Base-by-base conservation (phyloP, 2,113 vertebrate genomes). In the Cariama cristata region DNA sequence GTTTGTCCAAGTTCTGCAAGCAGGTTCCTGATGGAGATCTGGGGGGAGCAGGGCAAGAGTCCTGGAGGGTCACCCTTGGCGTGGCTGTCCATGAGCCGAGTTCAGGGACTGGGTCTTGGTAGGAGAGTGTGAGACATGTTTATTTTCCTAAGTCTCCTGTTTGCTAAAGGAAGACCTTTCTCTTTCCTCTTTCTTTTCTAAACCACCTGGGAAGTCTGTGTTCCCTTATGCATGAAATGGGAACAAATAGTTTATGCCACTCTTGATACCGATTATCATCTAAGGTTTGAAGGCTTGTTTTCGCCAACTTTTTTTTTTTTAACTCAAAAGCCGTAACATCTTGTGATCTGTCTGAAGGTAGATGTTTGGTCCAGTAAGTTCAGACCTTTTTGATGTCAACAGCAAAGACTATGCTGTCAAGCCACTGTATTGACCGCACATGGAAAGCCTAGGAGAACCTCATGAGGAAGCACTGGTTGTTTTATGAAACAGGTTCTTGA, bases 391-490 rank as follows among this genome's bases (percentile, higher is more conserved):
- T 64, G 8, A n/a, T 75, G 42, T 47, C 47, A 53, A 11, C 47
- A 66, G 56, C 79, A 69, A 50, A 81, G 45, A 23, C 26, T 47
- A 2, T 8, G 1, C 53, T 67, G 28, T 38, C 27, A 23, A 22
- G 33, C 19, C 19, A 32, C 79, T 85, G 4, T 20, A 10, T 13
- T 71, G 60, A 30, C 50, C 66, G 14, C 33, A 23, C 19, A 22
- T 0, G 0, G 71, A 35, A 88, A 21, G 45, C 33, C 7, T 3
- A 44, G 30, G 33, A 83, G 60, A 66, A 42, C 27, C 26, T 53
- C 26, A 10, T 13, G 33, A 45, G 67, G 53, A 63, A 56, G 15
- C 40, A 30, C 42, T 45, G n/a, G 8, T 56, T 33, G 15, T 55
- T 63, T 68, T 53, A 59, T 20, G 53, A 27, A 76, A 85, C 38